Evolutionary conservation across 2,113 vertebrate species (phyloP).

Genomic region (Rhagologus leucostigma): DNA sequence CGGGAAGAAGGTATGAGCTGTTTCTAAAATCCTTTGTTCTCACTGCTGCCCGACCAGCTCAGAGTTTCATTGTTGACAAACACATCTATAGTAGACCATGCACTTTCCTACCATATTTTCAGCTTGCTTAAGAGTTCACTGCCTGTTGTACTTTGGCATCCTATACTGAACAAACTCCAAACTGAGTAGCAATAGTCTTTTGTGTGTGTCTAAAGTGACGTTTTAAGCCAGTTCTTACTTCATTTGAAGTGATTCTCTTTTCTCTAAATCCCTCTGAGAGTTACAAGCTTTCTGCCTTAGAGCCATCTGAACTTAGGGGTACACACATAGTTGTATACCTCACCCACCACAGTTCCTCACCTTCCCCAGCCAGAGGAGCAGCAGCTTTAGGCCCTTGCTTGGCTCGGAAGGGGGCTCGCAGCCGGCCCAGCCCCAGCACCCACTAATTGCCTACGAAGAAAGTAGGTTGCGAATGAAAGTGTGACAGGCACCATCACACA

Average conservation of each 20-base stretch:
- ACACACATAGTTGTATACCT: fast-evolving
- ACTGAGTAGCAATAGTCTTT: neutral
- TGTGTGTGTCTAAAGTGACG: neutral
- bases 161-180: neutral
- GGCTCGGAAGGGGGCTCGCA: neutral
- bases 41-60: neutral
- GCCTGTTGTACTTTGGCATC: neutral
- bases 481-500: slow-evolving; percentile 2
- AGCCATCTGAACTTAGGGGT: fast-evolving
- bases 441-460: neutral
- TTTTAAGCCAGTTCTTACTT: neutral
- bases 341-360: too few species aligned
- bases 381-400: fast-evolving
- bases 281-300: neutral
- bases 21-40: neutral
- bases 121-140: neutral
- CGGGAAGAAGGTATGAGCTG: too few species aligned
- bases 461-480: slow-evolving; percentile 12
- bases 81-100: fast-evolving
- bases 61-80: neutral
- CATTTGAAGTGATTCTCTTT: neutral
- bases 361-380: fast-evolving
- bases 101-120: neutral
- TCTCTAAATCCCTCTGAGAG: neutral
- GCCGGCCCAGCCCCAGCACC: neutral